phyloP scores from a whole-genome alignment of 35 echinoderm and acorn worm species.

The Apostichopus japonicus region DNA sequence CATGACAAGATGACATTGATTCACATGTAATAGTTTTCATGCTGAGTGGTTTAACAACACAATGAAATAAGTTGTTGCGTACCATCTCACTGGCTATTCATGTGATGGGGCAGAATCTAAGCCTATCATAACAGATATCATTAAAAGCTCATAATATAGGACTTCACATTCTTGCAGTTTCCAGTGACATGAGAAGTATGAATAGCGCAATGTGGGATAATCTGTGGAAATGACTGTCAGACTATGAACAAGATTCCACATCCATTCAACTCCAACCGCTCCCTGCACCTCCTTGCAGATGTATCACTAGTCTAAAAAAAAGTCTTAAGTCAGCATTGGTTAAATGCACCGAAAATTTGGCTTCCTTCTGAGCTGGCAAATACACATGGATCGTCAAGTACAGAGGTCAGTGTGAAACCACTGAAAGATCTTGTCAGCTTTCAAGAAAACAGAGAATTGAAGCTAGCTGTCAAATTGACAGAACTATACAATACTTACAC shows the following conservation, averaged over 20 bases:
- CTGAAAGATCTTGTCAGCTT: neutral
- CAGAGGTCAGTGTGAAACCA: conserved; percentile 27
- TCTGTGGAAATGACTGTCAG: neutral
- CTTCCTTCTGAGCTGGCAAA: neutral
- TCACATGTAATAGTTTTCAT: conserved; percentile 49
- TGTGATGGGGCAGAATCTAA: conserved; percentile 30
- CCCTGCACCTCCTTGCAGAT: conserved; percentile 26
- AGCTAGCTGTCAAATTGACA: neutral
- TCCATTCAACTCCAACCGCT: neutral
- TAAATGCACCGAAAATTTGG: neutral
- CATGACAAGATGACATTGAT: conserved; percentile 36
- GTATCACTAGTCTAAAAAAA: conserved; percentile 39
- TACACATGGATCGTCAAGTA: conserved; percentile 30
- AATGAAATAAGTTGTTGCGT: conserved; percentile 60
- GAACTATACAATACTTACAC: neutral
- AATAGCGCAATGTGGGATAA: no score
- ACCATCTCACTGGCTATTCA: conserved; percentile 32
- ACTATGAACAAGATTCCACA: conserved; percentile 40
- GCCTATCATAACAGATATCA: conserved; percentile 9
- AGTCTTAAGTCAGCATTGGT: conserved; percentile 43
- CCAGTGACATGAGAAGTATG: neutral
- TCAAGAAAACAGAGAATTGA: neutral
- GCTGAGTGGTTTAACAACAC: conserved; percentile 53
- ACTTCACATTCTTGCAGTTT: neutral
- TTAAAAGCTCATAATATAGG: neutral